Evolutionary conservation across 2,113 vertebrate genomes (phyloP), one percentile per base, ranked within the genome.

Genomic region (Jaculus jaculus): DNA sequence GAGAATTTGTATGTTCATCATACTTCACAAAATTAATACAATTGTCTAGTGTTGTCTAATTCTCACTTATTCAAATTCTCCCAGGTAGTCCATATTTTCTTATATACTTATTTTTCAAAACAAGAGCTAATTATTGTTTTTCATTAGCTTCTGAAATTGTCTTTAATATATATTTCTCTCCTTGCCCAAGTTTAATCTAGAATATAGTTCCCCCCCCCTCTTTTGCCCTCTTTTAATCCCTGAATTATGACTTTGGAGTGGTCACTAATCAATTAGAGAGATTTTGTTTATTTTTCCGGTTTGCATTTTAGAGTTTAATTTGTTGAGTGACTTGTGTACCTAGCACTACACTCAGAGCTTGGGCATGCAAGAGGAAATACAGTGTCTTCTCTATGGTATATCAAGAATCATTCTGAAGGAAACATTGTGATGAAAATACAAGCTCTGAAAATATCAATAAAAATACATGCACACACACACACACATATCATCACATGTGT

Each of bases 321-420:
- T 90, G 8, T 72, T 17, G 18, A 74, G 4, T 11, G 3, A 34
- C 63, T 79, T 74, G 1, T 78, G 72, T 30, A 32, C 9, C 11
- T 24, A 34, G n/a, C 23, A 7, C 2, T 72, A 18, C 13, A 54
- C 20, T 66, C 23, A 66, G 23, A 80, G 18, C 47, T n/a, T n/a
- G 23, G 10, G 28, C 26, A 21, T 7, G 4, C 0, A 7, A 63
- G 82, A 73, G n/a, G 32, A 10, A 37, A 20, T 24, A n/a, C 7
- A 18, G 42, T 81, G 54, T 78, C 47, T 77, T 86, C 66, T 47
- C 16, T 73, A 2, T 34, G 69, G 34, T 5, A 5, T 5, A 7
- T 54, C 61, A 42, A 47, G 47, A 94, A 63, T 72, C 60, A 75
- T 63, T 96, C 79, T 84, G 47, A 93, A 94, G 84, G 39, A 61